Base-by-base conservation (phyloP, 2,888 invertebrate genomes). In the Limnephilus marmoratus region DNA sequence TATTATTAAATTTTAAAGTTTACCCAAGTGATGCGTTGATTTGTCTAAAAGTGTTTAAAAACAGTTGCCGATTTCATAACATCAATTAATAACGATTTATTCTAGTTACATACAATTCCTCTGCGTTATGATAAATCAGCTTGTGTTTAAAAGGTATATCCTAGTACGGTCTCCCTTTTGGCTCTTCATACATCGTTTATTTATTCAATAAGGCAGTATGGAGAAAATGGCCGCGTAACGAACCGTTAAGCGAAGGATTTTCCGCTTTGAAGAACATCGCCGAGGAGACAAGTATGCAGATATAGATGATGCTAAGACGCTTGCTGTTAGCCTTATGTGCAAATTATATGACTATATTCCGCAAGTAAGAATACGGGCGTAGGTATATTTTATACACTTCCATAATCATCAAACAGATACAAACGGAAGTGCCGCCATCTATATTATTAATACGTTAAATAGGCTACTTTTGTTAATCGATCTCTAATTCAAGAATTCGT, bases 191-290 rank as follows among this genome's bases (percentile, higher is more conserved):
- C 49, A 15, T 34, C 81, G 91, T 92, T 92, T 92, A 93, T 92
- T 93, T 93, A 92, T 93, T 93, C 92, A 92, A 87, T 45, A 90
- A 34, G 91, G n/a, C 81, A 37, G 90, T 90, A 85, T 91, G 90
- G 68, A 49, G 90, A 90, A 93, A 93, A 93, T 90, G 92, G 91
- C 85, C 49, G 90, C 29, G 92, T 93, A 93, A 93, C 92, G 93
- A 93, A 93, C 92, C 92, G 93, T 92, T 91, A 93, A 92, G 92
- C 89, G 92, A 82, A 90, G 92, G 91, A 93, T 92, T 93, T 93
- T 91, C 91, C 91, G 90, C 90, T 82, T 68, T 87, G 82, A 29
- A 90, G 49, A 80, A 80, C 89, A 49, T 41, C 49, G 86, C 29
- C 45, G 45, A 49, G 49, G 24, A 45, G 45, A 49, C 86, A 29